A percentile compares a stretch with the other conserved stretches of the same genome.
phyloP scores from a whole-genome alignment of 2,113 vertebrate genomes.

The Carassius gibelio region DNA sequence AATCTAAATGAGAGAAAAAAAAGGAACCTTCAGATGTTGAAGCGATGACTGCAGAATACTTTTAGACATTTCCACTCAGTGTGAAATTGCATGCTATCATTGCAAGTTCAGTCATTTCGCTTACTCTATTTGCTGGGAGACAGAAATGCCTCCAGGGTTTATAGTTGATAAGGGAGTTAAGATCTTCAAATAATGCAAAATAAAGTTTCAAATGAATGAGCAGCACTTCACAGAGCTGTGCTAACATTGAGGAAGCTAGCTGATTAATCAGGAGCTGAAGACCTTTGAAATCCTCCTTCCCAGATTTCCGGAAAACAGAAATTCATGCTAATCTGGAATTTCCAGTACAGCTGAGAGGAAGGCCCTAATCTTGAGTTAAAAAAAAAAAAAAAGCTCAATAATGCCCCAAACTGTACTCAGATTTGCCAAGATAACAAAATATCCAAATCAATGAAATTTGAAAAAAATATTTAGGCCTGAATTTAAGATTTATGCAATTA shows the following conservation, averaged over 20 bases:
- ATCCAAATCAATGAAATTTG: too few species aligned
- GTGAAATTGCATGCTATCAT: conserved; percentile 6
- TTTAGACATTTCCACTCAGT: conserved; percentile 1
- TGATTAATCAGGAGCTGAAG: not conserved
- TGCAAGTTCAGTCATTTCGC: not conserved
- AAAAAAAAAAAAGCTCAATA: not conserved
- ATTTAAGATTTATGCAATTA: too few species aligned
- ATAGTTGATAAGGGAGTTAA: not conserved
- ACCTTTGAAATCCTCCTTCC: not conserved
- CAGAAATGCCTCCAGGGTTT: conserved; percentile 7
- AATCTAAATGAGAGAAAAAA: conserved; percentile 2
- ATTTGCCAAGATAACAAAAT: not conserved
- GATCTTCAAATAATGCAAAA: not conserved
- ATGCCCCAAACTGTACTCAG: not conserved
- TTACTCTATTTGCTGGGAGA: conserved; percentile 18
- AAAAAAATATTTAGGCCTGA: too few species aligned
- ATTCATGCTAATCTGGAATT: not conserved
- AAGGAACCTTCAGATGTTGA: not conserved
- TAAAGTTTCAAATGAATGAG: not conserved
- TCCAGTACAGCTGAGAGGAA: not conserved
- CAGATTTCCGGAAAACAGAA: not conserved
- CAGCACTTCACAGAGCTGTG: not conserved
- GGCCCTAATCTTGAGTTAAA: not conserved
- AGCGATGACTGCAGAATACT: not conserved
- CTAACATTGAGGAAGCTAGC: not conserved